A percentile compares a stretch with the other conserved stretches of the same genome.
These are phyloP conservation scores for Eriosoma lanigerum DNA, from an alignment of 1,140 invertebrate genomes.

Conservation along the genomic window DNA sequence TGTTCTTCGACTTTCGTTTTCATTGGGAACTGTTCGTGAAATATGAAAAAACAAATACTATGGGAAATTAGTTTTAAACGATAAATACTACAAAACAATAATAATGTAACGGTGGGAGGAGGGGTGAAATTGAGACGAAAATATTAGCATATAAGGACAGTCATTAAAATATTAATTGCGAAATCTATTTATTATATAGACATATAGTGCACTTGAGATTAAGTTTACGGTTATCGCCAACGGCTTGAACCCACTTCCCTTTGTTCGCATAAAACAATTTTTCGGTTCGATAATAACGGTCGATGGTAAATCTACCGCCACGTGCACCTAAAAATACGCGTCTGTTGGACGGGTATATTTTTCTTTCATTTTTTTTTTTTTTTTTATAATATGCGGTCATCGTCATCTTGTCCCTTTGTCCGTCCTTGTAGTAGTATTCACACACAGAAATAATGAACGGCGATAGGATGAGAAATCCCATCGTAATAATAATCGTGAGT, in stretches of 20 bases:
- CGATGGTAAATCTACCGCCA: slow-evolving; percentile 8
- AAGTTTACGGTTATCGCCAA: not conserved
- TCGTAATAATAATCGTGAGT: not conserved
- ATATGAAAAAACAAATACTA: no score
- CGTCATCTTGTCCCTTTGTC: slow-evolving; percentile 2
- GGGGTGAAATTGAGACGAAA: not conserved
- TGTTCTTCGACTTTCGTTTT: not conserved
- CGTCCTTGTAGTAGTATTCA: not conserved
- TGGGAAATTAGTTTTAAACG: no score
- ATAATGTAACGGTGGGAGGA: not conserved
- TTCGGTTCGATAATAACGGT: slow-evolving; percentile 42
- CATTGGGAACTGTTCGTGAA: not conserved
- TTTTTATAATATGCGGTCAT: slow-evolving; percentile 20
- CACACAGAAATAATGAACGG: not conserved
- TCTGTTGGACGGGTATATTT: not conserved
- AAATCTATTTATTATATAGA: not conserved
- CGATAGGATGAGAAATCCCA: not conserved
- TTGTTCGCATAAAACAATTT: slow-evolving; percentile 44
- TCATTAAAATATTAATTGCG: slow-evolving; percentile 42
- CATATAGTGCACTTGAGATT: slow-evolving; percentile 8
- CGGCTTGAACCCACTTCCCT: not conserved
- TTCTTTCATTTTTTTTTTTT: slow-evolving; percentile 8
- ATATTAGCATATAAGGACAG: not conserved
- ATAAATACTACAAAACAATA: no score
- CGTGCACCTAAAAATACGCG: not conserved